Evolutionary conservation across 2,797 vertebrate species (phyloP).

Genomic region (Eulemur mongoz): DNA sequence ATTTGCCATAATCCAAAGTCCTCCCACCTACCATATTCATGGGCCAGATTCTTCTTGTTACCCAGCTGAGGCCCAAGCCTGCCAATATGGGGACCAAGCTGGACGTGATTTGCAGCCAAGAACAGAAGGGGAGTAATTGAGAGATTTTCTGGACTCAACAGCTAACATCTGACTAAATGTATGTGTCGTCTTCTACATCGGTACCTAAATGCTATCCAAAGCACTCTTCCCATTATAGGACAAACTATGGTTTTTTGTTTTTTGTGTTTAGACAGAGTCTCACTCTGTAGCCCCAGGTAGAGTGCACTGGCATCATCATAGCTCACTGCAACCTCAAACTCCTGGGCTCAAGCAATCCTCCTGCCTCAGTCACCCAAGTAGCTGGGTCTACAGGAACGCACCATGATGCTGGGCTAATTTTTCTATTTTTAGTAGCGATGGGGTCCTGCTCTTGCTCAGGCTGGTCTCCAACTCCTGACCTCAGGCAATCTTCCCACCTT

Average conservation of each 20-base stretch:
- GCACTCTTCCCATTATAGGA: not conserved
- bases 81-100: slow-evolving; percentile 67
- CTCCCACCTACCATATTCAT: slow-evolving; percentile 73
- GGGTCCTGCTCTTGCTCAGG: too few species aligned
- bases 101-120: slow-evolving; percentile 65
- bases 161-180: slow-evolving; percentile 53
- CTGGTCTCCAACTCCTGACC: too few species aligned
- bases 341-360: too few species aligned
- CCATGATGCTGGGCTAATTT: too few species aligned
- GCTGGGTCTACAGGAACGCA: too few species aligned
- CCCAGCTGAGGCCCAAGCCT: slow-evolving; percentile 66
- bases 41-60: slow-evolving; percentile 61
- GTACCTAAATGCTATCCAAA: slow-evolving; percentile 51
- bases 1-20: slow-evolving; percentile 59
- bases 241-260: not conserved
- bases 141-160: slow-evolving; percentile 56
- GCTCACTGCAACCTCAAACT: too few species aligned
- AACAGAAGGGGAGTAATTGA: slow-evolving; percentile 65
- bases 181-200: not conserved
- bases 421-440: too few species aligned
- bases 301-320: too few species aligned
- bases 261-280: not conserved
- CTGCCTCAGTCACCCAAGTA: too few species aligned
- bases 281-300: too few species aligned
- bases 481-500: too few species aligned